Conservation (phyloP, 2,113 vertebrate genomes). For the Caranx ignobilis region DNA sequence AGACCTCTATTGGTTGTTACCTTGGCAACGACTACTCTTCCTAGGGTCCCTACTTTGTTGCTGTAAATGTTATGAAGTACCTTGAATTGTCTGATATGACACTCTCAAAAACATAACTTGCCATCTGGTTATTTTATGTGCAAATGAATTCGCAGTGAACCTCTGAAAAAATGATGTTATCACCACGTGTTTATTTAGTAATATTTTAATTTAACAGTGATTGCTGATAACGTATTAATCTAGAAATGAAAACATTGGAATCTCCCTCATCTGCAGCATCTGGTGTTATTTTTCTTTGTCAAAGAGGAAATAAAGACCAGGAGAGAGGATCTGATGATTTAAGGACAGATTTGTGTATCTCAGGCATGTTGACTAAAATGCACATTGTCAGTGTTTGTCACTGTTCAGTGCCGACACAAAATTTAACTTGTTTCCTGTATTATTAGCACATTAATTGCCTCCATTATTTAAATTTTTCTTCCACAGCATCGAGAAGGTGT, state of each 20-base stretch:
- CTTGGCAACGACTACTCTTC: slow-evolving; percentile 10
- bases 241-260: not conserved
- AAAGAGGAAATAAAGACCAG: not conserved
- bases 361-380: not conserved
- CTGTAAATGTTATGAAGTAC: not conserved
- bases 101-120: not conserved
- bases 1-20: slow-evolving; percentile 6
- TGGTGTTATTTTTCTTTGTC: not conserved
- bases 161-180: not conserved
- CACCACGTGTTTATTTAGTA: not conserved
- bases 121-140: not conserved
- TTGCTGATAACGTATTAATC: not conserved
- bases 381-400: not conserved
- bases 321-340: not conserved
- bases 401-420: not conserved
- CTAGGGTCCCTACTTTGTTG: not conserved
- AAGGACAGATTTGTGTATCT: not conserved
- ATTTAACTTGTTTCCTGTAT: too few relatives aligned
- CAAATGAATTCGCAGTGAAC: not conserved
- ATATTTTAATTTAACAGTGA: not conserved
- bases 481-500: slow-evolving; percentile 98
- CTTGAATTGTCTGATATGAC: not conserved
- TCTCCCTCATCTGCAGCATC: not conserved
- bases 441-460: not conserved
- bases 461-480: not conserved